Base-by-base conservation (phyloP, 1,140 invertebrate genomes). In the Penaeus vannamei region DNA sequence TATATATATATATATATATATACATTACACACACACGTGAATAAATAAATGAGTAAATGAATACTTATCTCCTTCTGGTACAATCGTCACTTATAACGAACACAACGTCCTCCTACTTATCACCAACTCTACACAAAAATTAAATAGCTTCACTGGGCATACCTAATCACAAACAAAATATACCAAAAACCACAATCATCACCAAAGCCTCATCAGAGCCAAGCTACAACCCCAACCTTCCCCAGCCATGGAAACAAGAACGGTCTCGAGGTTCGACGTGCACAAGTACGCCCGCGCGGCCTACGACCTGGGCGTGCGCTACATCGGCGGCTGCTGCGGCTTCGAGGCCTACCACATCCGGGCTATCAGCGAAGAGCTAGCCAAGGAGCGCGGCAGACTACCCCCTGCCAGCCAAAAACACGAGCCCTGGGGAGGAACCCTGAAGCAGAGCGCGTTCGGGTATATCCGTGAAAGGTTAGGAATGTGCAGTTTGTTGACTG, bases 341-440 rank as follows among this genome's bases (percentile, higher is more conserved):
- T 93, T 93, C 66, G 93, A 93, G 77, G 91, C 93, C 0, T 93
- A 93, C 79, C 93, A 93, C 90, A 93, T 93, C 64, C 81, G 62
- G 22, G 93, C 93, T n/a, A 91, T 93, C 61, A 91, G 92, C 19
- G 93, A 93, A 83, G 93, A 93, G 84, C 91, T 93, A 36, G 87
- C 90, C 12, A 81, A 90, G 60, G 93, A 93, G 69, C 72, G 92
- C 61, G 85, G 72, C 2, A 80, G 87, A 42, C n/a, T 85, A 5
- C 92, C 93, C 1, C 36, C 61, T 19, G 92, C 91, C 22, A 91
- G 91, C n/a, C 90, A 92, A 36, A 93, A 93, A 85, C 93, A 93
- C 62, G 92, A 92, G 20, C 53, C 84, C 10, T 93, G 93, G 93
- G 93, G 92, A 14, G 91, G 82, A 60, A 92, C 92, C 7, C 89